These are phyloP conservation scores for Oreochromis aureus DNA, from an alignment of 2,113 vertebrate genomes.

Conservation along the genomic window DNA sequence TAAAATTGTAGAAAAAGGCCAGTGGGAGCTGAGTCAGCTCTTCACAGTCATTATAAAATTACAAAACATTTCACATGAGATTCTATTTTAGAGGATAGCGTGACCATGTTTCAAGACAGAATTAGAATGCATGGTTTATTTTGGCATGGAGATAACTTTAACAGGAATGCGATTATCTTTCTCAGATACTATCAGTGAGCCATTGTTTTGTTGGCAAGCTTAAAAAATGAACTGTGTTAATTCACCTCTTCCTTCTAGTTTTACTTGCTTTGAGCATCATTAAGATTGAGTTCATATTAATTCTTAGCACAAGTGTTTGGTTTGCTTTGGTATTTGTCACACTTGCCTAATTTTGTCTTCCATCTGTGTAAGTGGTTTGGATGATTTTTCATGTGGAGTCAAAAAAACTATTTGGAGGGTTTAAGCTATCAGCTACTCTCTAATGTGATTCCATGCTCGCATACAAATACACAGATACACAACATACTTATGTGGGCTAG, in stretches of 20 bases:
- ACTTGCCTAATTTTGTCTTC: background rate
- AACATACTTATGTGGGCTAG: background rate
- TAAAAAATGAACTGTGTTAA: background rate
- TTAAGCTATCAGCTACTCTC: background rate
- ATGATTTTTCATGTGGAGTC: slow-evolving; percentile 24
- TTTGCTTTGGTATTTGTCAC: background rate
- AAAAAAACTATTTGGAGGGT: slow-evolving; percentile 17
- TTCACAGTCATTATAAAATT: background rate
- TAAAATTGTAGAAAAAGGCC: background rate
- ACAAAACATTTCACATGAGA: background rate
- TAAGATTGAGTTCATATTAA: background rate
- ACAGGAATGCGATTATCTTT: background rate
- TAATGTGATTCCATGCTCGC: background rate
- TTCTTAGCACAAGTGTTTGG: background rate
- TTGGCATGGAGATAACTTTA: background rate
- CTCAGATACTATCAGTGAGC: background rate
- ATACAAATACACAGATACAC: background rate
- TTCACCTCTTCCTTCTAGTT: background rate
- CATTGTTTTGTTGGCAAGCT: background rate
- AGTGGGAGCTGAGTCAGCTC: background rate
- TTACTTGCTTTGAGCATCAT: background rate
- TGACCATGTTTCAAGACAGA: background rate
- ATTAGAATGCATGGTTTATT: background rate
- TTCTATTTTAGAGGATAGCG: background rate
- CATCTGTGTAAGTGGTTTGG: background rate